Evolutionary conservation across 2,797 vertebrate genomes (phyloP), one percentile per base, ranked within the genome.

Genomic region (Fundulus diaphanus): DNA sequence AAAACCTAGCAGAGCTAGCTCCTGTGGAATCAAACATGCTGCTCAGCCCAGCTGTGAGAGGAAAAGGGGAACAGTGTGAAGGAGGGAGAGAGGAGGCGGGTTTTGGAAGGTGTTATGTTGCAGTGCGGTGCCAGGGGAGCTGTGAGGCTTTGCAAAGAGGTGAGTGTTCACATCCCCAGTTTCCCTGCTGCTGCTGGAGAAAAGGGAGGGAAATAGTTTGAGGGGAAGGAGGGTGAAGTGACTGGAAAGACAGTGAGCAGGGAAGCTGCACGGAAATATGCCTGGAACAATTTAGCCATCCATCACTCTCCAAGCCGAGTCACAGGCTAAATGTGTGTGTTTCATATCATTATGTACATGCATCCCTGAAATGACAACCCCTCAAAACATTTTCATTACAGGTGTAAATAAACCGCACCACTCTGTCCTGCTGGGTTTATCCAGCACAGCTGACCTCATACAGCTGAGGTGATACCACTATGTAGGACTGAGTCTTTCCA

Each of bases 21-120:
- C 27, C 81, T 87, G 84, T 82, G 82, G 88, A 93, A 87, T 90
- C 86, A 86, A 88, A 89, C 90, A 85, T 85, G 90, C 89, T 89
- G 91, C 66, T 90, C 74, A 59, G 78, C 75, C 83, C 51, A 84
- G 89, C 89, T 89, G 88, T 73, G 87, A 86, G 86, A 82, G 87
- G 86, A 85, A 88, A 80, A 80, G 76, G 74, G 83, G 82, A 79
- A 70, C 72, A 61, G 79, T 63, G 85, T 1, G 70, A 85, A 80
- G 74, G 84, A 82, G 81, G 74, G 79, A 80, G 49, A 76, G 79
- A 84, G 51, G 81, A 80, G 83, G 85, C 87, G 84, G 81, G 71
- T 80, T 65, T 85, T 85, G 90, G 87, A 89, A 92, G 89, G 93
- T 93, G 93, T 94, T 92, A 93, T 92, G 90, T 94, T 91, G 90